A percentile compares a stretch with the other conserved stretches of the same genome.
Evolutionary conservation across 1,140 invertebrate genomes (phyloP).

Genomic region (Akabosia matsudoensis): DNA sequence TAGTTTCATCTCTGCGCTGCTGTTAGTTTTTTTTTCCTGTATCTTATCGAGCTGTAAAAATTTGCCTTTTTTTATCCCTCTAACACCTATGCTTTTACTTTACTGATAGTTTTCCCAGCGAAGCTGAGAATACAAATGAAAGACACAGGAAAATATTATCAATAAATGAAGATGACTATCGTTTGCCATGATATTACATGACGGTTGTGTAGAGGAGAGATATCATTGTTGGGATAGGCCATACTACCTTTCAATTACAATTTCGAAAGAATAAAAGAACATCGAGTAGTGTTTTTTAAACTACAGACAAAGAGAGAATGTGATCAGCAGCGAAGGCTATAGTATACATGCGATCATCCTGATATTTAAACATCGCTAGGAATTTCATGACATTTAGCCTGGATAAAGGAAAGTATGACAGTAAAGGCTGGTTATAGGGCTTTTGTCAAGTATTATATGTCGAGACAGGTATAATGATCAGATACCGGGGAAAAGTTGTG

Average conservation of each 20-base stretch:
- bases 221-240: neutral
- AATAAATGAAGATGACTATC: neutral
- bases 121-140: neutral
- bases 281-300: neutral
- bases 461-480: no score
- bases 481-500: no score
- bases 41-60: no score
- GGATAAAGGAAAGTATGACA: no score
- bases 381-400: no score
- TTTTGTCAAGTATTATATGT: no score
- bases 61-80: no score
- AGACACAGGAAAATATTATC: neutral
- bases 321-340: neutral
- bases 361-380: no score
- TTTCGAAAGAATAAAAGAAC: neutral
- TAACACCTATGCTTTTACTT: neutral
- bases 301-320: neutral
- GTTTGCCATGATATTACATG: neutral
- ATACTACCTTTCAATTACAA: neutral
- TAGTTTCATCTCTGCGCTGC: neutral
- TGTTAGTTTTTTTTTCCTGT: neutral
- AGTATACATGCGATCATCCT: neutral
- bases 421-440: no score
- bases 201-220: neutral
- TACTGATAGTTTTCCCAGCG: neutral